Base-by-base conservation (phyloP, 2,797 vertebrate genomes). In the Falco concolor region DNA sequence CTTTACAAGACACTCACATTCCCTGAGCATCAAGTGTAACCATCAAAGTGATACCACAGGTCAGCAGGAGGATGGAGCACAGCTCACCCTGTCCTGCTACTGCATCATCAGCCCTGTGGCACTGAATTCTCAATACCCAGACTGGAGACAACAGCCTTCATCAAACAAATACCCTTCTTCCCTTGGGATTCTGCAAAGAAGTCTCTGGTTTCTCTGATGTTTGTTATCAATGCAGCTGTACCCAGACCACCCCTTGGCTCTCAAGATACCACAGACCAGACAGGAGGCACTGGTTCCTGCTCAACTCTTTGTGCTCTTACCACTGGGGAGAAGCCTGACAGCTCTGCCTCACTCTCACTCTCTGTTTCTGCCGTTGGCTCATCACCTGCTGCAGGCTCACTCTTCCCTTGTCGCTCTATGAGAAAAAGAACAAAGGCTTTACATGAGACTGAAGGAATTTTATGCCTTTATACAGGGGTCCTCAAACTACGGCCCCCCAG, bases 271-370 rank as follows among this genome's bases (percentile, higher is more conserved):
- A 22, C 5, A 74, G 81, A 64, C 22, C 24, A 67, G 38, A 67
- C 13, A 73, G n/a, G 6, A 92, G 11, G 21, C 38, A 57, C 34
- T 69, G 42, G 34, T 12, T 88, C 15, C 47, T 52, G 18, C 32
- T 32, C 22, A 75, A 21, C 32, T 42, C 7, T 65, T 47, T 70
- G 59, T 54, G 77, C 84, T 81, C 98, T 98, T 97, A 98, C 98
- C 98, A 99, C 98, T 2, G 99, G 98, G 64, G 99, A 99, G 92
- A 99, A 99, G 88, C 99, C 99, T 15, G 99, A 99, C 72, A 99
- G 98, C 96, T 99, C 99, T 86, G 99, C 99, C 94, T 99, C 99
- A 1, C 99, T 99, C 96, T 99, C 99, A 2, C 99, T 99, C 97
- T 99, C 99, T 0, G 99, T 99, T 96, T 99, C 99, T 0, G 99